Evolutionary conservation across 2,113 vertebrate genomes (phyloP).

Genomic region (Sula dactylatra): DNA sequence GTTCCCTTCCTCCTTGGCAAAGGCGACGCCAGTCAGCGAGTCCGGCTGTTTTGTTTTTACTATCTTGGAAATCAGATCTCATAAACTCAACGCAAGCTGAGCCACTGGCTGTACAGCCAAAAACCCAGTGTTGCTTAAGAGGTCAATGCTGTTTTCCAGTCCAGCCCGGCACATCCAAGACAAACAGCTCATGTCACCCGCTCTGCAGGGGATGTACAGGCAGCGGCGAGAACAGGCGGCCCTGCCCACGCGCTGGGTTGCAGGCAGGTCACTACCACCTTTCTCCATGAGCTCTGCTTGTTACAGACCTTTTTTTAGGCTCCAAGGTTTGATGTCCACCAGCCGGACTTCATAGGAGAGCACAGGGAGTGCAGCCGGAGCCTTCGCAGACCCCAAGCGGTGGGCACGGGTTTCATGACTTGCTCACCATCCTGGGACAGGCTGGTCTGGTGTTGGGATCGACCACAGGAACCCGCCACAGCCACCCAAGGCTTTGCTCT

Average conservation of each 20-base stretch:
- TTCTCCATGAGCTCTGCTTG: neutral
- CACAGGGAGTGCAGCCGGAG: fast-evolving
- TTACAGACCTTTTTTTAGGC: neutral
- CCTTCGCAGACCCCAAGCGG: fast-evolving
- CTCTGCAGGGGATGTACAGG: neutral
- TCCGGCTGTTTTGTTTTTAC: neutral
- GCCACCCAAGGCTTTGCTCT: neutral
- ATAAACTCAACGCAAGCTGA: neutral
- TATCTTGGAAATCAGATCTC: neutral
- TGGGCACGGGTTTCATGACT: fast-evolving
- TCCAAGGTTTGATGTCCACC: neutral
- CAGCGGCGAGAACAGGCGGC: neutral
- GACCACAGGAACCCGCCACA: neutral
- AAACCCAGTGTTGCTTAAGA: neutral
- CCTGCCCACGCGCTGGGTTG: neutral
- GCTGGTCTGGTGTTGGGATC: neutral
- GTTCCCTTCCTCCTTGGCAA: neutral
- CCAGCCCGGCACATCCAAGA: neutral
- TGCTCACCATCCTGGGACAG: neutral
- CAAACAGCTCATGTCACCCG: neutral
- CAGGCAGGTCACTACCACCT: neutral
- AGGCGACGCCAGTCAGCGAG: neutral
- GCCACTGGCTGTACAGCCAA: neutral
- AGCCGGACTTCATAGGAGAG: fast-evolving
- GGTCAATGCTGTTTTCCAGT: neutral